Conservation (phyloP, 2,113 vertebrate genomes). For the Scatophagus argus region DNA sequence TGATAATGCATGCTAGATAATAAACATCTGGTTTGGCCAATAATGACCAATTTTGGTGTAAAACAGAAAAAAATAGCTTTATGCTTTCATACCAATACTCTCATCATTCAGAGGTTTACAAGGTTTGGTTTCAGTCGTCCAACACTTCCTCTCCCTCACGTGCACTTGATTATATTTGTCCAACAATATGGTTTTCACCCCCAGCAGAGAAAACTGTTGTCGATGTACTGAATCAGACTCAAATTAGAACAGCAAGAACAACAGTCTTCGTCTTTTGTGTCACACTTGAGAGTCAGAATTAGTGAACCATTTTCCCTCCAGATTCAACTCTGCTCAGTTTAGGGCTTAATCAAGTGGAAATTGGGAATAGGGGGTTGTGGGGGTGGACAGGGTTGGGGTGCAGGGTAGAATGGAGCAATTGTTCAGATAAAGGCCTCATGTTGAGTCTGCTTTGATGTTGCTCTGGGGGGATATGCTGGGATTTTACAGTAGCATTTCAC, state of each 20-base stretch:
- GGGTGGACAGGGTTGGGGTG: slow-evolving; percentile 68
- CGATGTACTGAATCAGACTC: slow-evolving; percentile 40
- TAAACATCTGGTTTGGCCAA: background rate
- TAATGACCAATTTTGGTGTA: background rate
- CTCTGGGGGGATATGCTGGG: slow-evolving; percentile 72
- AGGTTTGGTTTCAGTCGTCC: background rate
- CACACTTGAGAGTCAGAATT: slow-evolving; percentile 69
- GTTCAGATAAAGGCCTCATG: slow-evolving; percentile 82
- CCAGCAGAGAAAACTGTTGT: slow-evolving; percentile 16
- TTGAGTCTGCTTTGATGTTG: slow-evolving; percentile 82
- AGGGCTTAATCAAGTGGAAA: slow-evolving; percentile 88
- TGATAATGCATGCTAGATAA: background rate
- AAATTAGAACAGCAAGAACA: slow-evolving; percentile 41
- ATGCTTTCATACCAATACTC: background rate
- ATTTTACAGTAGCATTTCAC: slow-evolving; percentile 76
- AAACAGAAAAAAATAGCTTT: background rate
- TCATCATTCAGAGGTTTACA: background rate
- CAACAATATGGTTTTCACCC: slow-evolving; percentile 4
- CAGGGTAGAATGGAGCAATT: slow-evolving; percentile 84
- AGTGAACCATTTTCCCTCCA: slow-evolving; percentile 81
- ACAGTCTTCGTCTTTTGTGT: slow-evolving; percentile 60
- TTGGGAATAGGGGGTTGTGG: slow-evolving; percentile 71
- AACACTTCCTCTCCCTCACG: background rate
- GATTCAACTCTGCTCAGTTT: slow-evolving; percentile 79
- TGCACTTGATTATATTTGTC: background rate